phyloP scores from a whole-genome alignment of 2,113 vertebrate genomes.

The Myiopsitta monachus region DNA sequence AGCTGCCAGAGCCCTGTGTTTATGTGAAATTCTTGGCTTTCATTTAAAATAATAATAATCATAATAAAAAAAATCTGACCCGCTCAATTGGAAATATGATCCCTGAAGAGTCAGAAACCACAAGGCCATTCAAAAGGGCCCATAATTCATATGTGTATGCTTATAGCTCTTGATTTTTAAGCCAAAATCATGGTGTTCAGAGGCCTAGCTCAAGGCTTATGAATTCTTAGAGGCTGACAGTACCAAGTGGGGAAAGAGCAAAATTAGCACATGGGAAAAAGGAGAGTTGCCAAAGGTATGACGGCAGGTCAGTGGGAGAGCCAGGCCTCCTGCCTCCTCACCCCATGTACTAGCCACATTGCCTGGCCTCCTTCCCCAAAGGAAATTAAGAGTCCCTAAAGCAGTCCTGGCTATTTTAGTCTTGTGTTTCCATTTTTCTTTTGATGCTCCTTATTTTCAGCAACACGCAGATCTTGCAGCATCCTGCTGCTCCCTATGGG shows the following conservation, averaged over 20 bases:
- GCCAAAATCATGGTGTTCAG: conserved; percentile 32
- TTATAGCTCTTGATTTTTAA: conserved; percentile 24
- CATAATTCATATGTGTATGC: conserved; percentile 7
- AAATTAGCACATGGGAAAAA: conserved; percentile 1
- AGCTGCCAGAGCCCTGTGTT: conserved; percentile 35
- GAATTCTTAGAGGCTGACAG: conserved; percentile 41
- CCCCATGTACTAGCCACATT: neutral
- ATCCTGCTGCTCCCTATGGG: conserved; percentile 24
- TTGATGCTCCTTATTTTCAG: conserved; percentile 19
- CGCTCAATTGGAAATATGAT: neutral
- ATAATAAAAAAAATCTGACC: conserved; percentile 50
- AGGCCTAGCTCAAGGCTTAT: neutral
- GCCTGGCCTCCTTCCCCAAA: neutral
- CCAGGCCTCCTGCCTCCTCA: neutral
- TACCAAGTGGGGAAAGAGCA: conserved; percentile 18
- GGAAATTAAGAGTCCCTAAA: conserved; percentile 1
- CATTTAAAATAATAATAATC: conserved; percentile 53
- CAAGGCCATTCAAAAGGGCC: conserved; percentile 30
- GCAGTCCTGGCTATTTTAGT: neutral
- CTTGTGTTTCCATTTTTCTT: conserved; percentile 9
- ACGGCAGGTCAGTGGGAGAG: neutral
- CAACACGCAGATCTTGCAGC: neutral
- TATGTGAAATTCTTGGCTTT: conserved; percentile 52
- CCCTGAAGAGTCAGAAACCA: conserved; percentile 30
- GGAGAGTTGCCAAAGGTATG: conserved; percentile 23